Conservation (phyloP, 2,888 invertebrate genomes). For the Drosophila villosipedis region DNA sequence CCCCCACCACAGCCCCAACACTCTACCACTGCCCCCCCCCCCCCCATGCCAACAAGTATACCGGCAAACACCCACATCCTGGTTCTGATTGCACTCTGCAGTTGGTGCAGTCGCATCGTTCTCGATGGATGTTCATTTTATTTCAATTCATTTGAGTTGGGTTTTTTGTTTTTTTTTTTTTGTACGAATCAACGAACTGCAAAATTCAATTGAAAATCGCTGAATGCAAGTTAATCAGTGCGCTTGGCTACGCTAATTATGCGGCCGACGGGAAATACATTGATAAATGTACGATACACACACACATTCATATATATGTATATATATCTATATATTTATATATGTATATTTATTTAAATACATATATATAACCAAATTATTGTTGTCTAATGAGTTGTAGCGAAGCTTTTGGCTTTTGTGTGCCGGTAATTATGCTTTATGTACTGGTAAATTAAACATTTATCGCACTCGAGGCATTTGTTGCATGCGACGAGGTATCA, state of each 20-base stretch:
- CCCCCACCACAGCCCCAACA: not conserved
- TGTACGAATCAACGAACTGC: slow-evolving; percentile 75
- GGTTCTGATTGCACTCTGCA: slow-evolving; percentile 57
- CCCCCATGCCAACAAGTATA: not conserved
- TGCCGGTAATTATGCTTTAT: slow-evolving; percentile 23
- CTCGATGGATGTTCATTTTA: slow-evolving; percentile 32
- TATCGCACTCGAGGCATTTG: not conserved
- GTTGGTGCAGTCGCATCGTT: slow-evolving; percentile 28
- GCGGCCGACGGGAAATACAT: slow-evolving; percentile 62
- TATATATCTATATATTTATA: not conserved
- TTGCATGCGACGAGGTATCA: not conserved
- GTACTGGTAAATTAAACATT: slow-evolving; percentile 1
- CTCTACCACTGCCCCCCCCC: not conserved
- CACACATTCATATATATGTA: not conserved
- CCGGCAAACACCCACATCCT: slow-evolving; percentile 21
- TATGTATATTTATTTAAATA: not conserved
- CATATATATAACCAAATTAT: slow-evolving; percentile 36
- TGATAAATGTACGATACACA: slow-evolving; percentile 31
- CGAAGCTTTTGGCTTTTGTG: slow-evolving; percentile 40
- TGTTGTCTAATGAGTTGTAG: slow-evolving; percentile 58
- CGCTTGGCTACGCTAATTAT: slow-evolving; percentile 82
- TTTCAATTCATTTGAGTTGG: slow-evolving; percentile 23
- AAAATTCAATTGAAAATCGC: slow-evolving; percentile 81
- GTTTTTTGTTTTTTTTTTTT: slow-evolving; percentile 40
- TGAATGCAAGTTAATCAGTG: slow-evolving; percentile 82